phyloP scores from a whole-genome alignment of 1,140 invertebrate species.

The Goniozus legneri region DNA sequence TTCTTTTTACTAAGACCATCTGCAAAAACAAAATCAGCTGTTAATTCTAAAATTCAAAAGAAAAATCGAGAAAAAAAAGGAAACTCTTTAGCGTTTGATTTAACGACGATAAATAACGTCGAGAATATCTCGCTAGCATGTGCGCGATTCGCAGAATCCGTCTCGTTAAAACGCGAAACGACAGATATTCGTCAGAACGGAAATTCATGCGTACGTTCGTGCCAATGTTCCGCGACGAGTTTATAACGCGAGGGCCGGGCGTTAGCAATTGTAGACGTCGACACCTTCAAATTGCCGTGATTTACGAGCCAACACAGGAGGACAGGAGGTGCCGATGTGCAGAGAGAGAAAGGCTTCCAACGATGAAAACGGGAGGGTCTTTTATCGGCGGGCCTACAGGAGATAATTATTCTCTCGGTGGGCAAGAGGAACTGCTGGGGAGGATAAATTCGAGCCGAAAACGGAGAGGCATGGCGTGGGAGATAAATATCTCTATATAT shows the following conservation, averaged over 20 bases:
- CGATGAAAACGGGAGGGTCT: no score
- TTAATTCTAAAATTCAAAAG: not conserved
- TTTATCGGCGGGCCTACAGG: conserved; percentile 43
- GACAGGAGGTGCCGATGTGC: conserved; percentile 15
- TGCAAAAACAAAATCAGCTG: conserved; percentile 35
- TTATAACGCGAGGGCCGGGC: not conserved
- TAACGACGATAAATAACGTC: not conserved
- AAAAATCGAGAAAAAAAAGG: conserved; percentile 7
- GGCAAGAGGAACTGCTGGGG: not conserved
- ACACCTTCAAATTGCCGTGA: conserved; percentile 40
- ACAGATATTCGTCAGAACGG: no score
- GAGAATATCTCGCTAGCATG: no score
- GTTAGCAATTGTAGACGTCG: conserved; percentile 33
- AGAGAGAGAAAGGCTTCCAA: conserved; percentile 29
- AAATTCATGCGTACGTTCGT: not conserved
- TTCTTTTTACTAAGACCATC: conserved; percentile 62
- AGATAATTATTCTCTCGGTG: conserved; percentile 44
- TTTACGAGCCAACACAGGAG: conserved; percentile 25
- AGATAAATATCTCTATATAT: no score
- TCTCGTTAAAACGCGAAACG: no score
- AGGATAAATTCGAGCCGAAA: not conserved
- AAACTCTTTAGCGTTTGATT: not conserved
- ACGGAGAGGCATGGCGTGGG: not conserved
- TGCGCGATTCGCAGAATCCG: no score
- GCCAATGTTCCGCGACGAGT: not conserved